A percentile compares a stretch with the other conserved stretches of the same genome.
Evolutionary conservation across 2,797 vertebrate genomes (phyloP).

Genomic region (Cirrhinus mrigala): DNA sequence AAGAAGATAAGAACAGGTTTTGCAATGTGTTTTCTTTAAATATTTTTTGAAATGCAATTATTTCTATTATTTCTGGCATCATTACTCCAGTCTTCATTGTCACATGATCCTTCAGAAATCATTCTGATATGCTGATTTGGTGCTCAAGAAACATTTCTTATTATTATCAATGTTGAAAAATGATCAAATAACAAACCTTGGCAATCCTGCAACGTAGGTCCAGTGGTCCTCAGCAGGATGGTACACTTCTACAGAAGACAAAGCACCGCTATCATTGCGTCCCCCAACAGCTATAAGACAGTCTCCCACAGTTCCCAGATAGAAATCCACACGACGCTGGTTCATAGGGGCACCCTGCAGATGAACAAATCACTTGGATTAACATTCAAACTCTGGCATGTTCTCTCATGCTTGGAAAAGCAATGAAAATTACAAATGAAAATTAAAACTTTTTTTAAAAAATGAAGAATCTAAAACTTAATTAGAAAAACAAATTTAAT

Average conservation of each 20-base stretch:
- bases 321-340: slow-evolving; percentile 91
- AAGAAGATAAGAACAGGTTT: not conserved
- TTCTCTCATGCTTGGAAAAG: not conserved
- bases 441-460: too few relatives aligned
- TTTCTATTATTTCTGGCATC: not conserved
- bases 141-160: too few relatives aligned
- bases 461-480: too few relatives aligned
- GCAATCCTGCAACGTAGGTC: slow-evolving; percentile 88
- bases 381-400: not conserved
- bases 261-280: slow-evolving; percentile 87
- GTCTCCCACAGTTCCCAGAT: slow-evolving; percentile 85
- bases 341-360: slow-evolving; percentile 85
- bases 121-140: not conserved
- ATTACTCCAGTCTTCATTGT: not conserved
- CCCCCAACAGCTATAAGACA: slow-evolving; percentile 93
- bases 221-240: slow-evolving; percentile 88
- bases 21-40: too few relatives aligned
- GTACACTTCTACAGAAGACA: slow-evolving; percentile 92
- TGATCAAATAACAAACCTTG: slow-evolving; percentile 82
- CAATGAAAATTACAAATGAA: not conserved
- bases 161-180: too few relatives aligned
- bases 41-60: not conserved
- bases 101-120: not conserved
- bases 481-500: too few relatives aligned
- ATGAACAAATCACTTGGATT: not conserved